Evolutionary conservation across 2,888 invertebrate species (phyloP), one percentile per base, ranked within the genome.

Genomic region (Stictocephala bisonia): DNA sequence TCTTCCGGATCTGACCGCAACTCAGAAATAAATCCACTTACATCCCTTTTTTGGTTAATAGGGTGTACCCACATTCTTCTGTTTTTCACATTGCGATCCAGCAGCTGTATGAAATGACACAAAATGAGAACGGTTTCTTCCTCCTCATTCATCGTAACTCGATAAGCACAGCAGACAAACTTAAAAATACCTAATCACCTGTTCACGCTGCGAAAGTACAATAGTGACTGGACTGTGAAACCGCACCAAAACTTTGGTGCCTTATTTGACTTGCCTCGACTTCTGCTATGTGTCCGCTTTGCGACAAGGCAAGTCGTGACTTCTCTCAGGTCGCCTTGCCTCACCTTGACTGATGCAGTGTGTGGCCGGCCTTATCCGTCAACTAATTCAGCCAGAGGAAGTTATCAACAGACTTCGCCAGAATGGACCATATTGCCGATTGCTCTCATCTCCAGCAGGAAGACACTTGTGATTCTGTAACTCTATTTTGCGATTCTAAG

Each of bases 71-170:
- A n/a, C 44, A 44, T 51, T 51, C 51, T 6, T 51, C 51, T 6
- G 31, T 60, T 60, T 60, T 51, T 51, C 22, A 51, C 51, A 51
- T 51, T 27, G 60, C 60, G 60, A 35, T 60, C 60, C 15, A 60
- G 35, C 60, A 60, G 31, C 60, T 60, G 35, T 60, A 60, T 60
- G 60, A 29, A 60, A 31, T 31, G n/a, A 6, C 31, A 60, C 15
- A 60, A 35, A 11, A 60, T 35, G 15, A 60, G 31, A 60, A 60
- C 31, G 20, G 60, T 60, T 20, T 60, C 60, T 60, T 60, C 60
- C 60, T 60, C 60, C 60, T 60, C 60, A 35, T 60, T 35, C 60
- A 60, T 60, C 29, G 35, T 60, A 18, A 11, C 22, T 11, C 18
- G 11, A n/a, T n/a, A n/a, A 15, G 11, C 22, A 26, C 27, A 26